Conservation (phyloP, 2,888 invertebrate genomes). For the Melanargia galathea region DNA sequence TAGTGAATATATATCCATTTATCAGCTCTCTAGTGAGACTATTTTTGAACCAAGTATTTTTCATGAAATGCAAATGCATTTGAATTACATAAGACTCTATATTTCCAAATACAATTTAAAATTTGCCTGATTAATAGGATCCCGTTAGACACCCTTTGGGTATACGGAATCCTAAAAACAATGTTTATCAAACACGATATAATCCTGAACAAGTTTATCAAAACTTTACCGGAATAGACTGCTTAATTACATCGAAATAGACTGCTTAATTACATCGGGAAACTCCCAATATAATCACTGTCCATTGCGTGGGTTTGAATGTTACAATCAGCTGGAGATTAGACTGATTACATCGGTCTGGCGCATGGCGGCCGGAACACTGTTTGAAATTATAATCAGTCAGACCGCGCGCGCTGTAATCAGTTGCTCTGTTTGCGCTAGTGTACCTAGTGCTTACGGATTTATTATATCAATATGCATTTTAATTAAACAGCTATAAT, state of each 20-base stretch:
- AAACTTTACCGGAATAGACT: neutral
- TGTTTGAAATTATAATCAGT: slow-evolving; percentile 32
- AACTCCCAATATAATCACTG: neutral
- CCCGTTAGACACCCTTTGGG: too few relatives aligned
- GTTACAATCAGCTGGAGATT: slow-evolving; percentile 30
- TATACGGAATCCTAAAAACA: too few relatives aligned
- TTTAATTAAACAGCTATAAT: neutral
- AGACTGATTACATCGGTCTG: slow-evolving; percentile 29
- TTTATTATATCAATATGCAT: neutral
- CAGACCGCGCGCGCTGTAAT: slow-evolving; percentile 8
- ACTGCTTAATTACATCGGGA: neutral
- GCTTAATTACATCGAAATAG: neutral
- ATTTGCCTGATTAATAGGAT: too few relatives aligned
- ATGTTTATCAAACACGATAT: neutral
- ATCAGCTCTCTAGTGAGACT: too few relatives aligned
- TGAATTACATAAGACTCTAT: too few relatives aligned
- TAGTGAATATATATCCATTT: too few relatives aligned
- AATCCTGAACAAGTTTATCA: neutral
- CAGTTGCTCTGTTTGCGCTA: slow-evolving; percentile 2
- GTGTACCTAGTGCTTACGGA: neutral
- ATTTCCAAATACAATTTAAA: too few relatives aligned
- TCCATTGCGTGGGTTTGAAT: neutral
- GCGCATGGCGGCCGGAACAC: slow-evolving; percentile 5
- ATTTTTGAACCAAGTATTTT: too few relatives aligned
- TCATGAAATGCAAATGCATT: too few relatives aligned